Base-by-base conservation (phyloP, 2,797 vertebrate species). In the Benthosema pterotum region DNA sequence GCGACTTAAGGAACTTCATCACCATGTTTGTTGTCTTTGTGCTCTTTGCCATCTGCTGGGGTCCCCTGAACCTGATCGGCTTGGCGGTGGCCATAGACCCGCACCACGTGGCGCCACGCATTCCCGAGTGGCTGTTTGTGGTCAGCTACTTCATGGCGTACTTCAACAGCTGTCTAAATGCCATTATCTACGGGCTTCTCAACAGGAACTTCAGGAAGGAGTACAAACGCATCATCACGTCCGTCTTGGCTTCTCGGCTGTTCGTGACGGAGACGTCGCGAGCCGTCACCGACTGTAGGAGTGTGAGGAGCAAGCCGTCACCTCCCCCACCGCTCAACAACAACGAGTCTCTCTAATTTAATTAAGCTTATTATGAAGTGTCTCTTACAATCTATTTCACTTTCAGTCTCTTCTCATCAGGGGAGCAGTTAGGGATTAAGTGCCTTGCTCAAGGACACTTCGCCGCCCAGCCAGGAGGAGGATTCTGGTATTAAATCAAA, bases 1-100 rank as follows among this genome's bases (percentile, higher is more conserved):
- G 93, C 28, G 93, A 94, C 83, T 22, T 94, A 64, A 78, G 91
- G 42, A 93, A 94, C 82, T 95, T 95, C 77, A 80, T 95, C 65
- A 94, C 94, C 61, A 94, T 94, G 94, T 94, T 95, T 43, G 87
- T 94, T 57, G 94, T 95, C 42, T 94, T 95, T 50, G 93, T 94
- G 63, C 84, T 95, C 25, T 95, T 95, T 1, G 94, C 94, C 47
- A 89, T 95, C 70, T 94, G 94, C 80, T 95, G 94, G 94, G 94
- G 92, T 2, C 94, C 94, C 0, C 85, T 94, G 0, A 95, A 95
- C 83, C 84, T 94, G 47, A 94, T 95, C 22, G 94, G 94, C 32
- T 77, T 95, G 54, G 88, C 89, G 0, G 94, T 95, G 63, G 93
- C 92, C 14, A 87, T 93, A 13, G 77, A 93, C 71, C 94, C 94